Percentiles rank a stretch among this genome's conserved stretches.
phyloP scores from a whole-genome alignment of 2,113 vertebrate genomes.

The Siphamia tubifer region DNA sequence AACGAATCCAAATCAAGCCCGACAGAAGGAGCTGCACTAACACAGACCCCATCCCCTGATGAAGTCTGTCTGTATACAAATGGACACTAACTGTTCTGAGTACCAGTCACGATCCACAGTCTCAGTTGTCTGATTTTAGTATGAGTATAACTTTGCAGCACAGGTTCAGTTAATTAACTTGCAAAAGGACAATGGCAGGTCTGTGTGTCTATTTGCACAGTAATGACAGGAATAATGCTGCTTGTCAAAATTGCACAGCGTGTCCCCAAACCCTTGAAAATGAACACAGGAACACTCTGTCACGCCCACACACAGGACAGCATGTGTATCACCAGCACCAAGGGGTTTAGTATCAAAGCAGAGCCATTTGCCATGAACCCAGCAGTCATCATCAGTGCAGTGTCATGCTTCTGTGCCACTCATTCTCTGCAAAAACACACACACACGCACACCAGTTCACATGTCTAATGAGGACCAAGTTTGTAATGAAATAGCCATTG shows the following conservation, averaged over 20 bases:
- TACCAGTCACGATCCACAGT: slow-evolving; percentile 4
- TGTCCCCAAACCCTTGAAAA: slow-evolving; percentile 1
- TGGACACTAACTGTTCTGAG: not conserved
- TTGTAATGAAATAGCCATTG: too few relatives aligned
- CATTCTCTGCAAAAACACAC: not conserved
- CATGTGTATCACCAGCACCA: slow-evolving; percentile 38
- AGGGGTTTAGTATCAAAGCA: slow-evolving; percentile 54
- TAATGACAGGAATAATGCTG: too few relatives aligned
- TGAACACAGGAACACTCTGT: not conserved
- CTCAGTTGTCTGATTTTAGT: not conserved
- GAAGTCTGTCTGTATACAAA: not conserved
- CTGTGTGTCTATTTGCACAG: too few relatives aligned
- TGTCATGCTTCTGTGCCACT: slow-evolving; percentile 29
- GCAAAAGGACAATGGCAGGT: not conserved
- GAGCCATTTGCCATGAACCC: slow-evolving; percentile 22
- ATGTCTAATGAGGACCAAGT: too few relatives aligned
- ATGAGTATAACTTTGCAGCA: too few relatives aligned
- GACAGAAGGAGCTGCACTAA: not conserved
- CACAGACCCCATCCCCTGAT: not conserved
- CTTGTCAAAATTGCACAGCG: slow-evolving; percentile 36
- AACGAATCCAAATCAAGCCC: not conserved
- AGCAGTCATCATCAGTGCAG: slow-evolving; percentile 34
- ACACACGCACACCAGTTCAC: too few relatives aligned
- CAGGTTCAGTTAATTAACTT: too few relatives aligned
- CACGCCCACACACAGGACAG: slow-evolving; percentile 6